A percentile compares a stretch with the other conserved stretches of the same genome.
These are phyloP conservation scores for Ethmia dodecea DNA, from an alignment of 2,888 invertebrate species.

Conservation along the genomic window DNA sequence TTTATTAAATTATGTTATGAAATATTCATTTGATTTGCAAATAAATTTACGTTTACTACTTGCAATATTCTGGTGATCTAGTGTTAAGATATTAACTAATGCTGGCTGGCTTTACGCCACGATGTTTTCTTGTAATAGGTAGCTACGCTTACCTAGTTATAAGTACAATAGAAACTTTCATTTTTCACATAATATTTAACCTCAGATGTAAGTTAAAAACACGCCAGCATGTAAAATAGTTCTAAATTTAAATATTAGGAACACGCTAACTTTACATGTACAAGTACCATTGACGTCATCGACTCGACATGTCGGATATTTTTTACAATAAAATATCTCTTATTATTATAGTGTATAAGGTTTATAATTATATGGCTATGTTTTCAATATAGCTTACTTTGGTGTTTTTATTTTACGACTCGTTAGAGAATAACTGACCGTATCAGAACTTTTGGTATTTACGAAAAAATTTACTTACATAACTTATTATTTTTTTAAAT, in stretches of 20 bases:
- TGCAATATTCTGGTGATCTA: too few species aligned
- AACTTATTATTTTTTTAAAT: too few species aligned
- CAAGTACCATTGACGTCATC: conserved; percentile 59
- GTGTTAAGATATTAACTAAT: background rate
- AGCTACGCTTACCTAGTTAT: background rate
- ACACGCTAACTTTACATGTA: conserved; percentile 25
- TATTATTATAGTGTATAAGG: background rate
- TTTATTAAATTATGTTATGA: conserved; percentile 10
- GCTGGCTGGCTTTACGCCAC: background rate
- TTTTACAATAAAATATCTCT: conserved; percentile 8
- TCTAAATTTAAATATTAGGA: conserved; percentile 22
- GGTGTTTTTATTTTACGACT: background rate
- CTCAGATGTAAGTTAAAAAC: conserved; percentile 25
- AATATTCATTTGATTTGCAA: background rate
- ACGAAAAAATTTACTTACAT: too few species aligned
- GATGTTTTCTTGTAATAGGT: background rate
- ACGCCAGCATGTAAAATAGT: conserved; percentile 24
- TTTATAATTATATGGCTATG: background rate
- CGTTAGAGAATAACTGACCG: background rate
- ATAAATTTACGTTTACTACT: too few species aligned
- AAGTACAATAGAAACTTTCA: conserved; percentile 6
- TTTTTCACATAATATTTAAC: conserved; percentile 16
- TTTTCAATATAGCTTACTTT: background rate
- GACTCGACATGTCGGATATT: conserved; percentile 1
- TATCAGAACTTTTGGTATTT: too few species aligned